These are phyloP conservation scores for Odobenus rosmarus DNA, from an alignment of 2,113 vertebrate genomes.

Conservation along the genomic window DNA sequence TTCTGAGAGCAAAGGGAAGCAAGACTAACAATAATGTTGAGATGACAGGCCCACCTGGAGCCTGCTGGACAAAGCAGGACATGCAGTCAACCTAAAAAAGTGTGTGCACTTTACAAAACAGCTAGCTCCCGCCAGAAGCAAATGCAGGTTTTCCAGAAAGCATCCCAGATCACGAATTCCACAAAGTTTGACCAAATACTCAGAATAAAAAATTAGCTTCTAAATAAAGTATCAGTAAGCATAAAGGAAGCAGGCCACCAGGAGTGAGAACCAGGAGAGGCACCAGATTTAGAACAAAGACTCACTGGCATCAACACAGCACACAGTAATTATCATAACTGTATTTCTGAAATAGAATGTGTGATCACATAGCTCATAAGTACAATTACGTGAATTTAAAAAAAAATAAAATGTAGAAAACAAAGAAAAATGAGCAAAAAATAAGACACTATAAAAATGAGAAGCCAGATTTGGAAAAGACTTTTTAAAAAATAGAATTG, in stretches of 20 bases:
- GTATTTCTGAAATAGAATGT: no score
- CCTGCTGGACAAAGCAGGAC: not conserved
- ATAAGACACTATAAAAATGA: not conserved
- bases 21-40: rapidly evolving
- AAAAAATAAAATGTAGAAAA: not conserved
- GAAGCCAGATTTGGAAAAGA: not conserved
- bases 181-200: not conserved
- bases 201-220: not conserved
- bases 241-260: not conserved
- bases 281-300: not conserved
- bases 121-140: not conserved
- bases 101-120: not conserved
- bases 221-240: not conserved
- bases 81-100: no score
- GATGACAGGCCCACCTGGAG: not conserved
- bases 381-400: no score
- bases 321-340: rapidly evolving
- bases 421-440: not conserved
- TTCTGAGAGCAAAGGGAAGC: not conserved
- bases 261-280: no score
- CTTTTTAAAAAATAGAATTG: not conserved
- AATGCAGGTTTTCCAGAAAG: not conserved
- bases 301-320: not conserved
- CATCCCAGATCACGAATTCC: not conserved
- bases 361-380: not conserved